Evolutionary conservation across 2,888 invertebrate species (phyloP).

Genomic region (Camptogramma bilineatum): DNA sequence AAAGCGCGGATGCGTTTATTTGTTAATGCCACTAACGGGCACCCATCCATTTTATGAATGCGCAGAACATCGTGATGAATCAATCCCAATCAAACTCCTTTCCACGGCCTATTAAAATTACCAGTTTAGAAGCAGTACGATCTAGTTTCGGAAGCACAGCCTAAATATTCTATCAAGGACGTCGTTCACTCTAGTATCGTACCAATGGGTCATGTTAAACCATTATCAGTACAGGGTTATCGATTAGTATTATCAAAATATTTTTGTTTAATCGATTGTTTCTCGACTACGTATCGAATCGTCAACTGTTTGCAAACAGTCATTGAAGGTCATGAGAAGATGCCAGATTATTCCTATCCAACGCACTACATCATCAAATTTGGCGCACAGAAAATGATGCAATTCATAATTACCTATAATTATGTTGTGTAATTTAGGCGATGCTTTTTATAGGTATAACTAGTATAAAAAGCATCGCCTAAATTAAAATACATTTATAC

Average conservation of each 20-base stretch:
- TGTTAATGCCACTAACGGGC: neutral
- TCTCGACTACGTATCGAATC: slow-evolving; percentile 6
- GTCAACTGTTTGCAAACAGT: slow-evolving; percentile 24
- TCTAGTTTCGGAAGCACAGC: neutral
- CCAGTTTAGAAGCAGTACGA: neutral
- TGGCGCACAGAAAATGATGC: slow-evolving; percentile 15
- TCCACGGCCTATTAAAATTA: neutral
- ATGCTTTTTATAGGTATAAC: too few relatives aligned
- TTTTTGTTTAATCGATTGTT: slow-evolving; percentile 10
- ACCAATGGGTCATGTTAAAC: neutral
- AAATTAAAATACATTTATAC: too few relatives aligned
- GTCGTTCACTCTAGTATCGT: neutral
- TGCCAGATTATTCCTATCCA: slow-evolving; percentile 19
- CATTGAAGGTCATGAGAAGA: slow-evolving; percentile 23
- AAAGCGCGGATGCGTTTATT: too few relatives aligned
- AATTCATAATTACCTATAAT: neutral
- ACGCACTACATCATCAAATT: slow-evolving; percentile 13
- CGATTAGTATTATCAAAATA: slow-evolving; percentile 17
- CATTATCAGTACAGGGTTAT: slow-evolving; percentile 23
- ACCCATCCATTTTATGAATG: neutral
- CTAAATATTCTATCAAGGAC: slow-evolving; percentile 11
- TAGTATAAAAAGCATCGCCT: too few relatives aligned
- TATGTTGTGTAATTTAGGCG: neutral
- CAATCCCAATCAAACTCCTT: neutral
- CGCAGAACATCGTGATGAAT: neutral